phyloP scores from a whole-genome alignment of 2,888 invertebrate species.

The Trachelus stipa region DNA sequence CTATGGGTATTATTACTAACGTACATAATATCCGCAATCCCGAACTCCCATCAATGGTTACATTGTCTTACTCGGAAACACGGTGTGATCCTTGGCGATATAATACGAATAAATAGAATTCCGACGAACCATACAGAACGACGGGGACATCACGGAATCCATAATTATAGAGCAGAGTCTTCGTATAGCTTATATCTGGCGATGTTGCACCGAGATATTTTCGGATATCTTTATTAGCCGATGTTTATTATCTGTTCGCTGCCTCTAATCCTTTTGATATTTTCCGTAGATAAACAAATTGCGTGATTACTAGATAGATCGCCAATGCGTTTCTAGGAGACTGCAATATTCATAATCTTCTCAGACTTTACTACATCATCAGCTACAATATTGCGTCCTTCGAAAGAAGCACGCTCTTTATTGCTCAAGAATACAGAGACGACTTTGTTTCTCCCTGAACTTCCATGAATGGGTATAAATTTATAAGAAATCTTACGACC shows the following conservation, averaged over 20 bases:
- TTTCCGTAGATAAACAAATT: conserved; percentile 56
- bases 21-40: background rate
- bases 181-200: conserved; percentile 14
- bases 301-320: conserved; percentile 43
- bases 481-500: background rate
- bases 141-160: conserved; percentile 42
- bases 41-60: background rate
- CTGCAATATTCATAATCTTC: conserved; percentile 54
- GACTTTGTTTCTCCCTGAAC: background rate
- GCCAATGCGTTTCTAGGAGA: conserved; percentile 44
- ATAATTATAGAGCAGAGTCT: conserved; percentile 40
- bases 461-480: background rate
- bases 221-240: conserved; percentile 56
- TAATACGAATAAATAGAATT: conserved; percentile 12
- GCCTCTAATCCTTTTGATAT: conserved; percentile 63
- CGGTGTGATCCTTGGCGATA: background rate
- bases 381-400: conserved; percentile 35
- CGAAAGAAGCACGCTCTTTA: background rate
- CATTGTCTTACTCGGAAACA: background rate
- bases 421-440: background rate
- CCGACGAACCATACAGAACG: conserved; percentile 20
- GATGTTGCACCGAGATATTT: conserved; percentile 45
- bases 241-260: conserved; percentile 61
- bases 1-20: background rate
- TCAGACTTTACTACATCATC: conserved; percentile 32